phyloP scores from a whole-genome alignment of 2,113 vertebrate genomes.

The human region DNA sequence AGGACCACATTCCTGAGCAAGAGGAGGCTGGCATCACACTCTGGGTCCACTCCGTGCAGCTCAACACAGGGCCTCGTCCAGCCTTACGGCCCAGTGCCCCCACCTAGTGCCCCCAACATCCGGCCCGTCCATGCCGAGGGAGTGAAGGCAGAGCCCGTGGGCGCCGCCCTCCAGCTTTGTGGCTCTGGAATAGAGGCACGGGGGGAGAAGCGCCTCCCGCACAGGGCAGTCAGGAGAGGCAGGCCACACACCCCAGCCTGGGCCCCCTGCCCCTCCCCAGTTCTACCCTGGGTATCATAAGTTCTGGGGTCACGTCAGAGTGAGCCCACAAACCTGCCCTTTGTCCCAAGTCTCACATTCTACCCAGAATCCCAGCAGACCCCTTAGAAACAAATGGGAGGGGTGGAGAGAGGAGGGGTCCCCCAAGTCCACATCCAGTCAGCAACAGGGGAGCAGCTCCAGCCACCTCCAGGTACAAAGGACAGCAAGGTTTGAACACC shows the following conservation, averaged over 20 bases:
- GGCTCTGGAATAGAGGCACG: not conserved
- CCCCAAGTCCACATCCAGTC: not conserved
- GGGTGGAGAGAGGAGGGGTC: not conserved
- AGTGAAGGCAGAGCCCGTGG: not conserved
- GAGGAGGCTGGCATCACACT: not conserved
- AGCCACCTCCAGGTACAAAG: not conserved
- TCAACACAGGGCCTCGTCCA: not conserved
- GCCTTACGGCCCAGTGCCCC: not conserved
- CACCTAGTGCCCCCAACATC: no score
- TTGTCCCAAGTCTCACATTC: not conserved
- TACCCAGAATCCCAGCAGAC: not conserved
- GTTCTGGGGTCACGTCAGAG: not conserved
- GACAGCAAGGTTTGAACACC: not conserved
- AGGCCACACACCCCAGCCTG: not conserved
- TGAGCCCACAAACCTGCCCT: not conserved
- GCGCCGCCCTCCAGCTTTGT: not conserved
- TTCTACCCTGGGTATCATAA: not conserved
- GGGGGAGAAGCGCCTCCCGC: not conserved
- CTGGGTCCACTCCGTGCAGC: not conserved
- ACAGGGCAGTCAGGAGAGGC: not conserved
- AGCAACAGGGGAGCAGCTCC: no score
- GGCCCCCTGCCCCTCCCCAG: not conserved
- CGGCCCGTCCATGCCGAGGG: rapidly evolving
- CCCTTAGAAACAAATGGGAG: not conserved
- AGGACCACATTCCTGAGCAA: not conserved